Evolutionary conservation across 2,888 invertebrate species (phyloP), one percentile per base, ranked within the genome.

Genomic region (Philonicus albiceps): DNA sequence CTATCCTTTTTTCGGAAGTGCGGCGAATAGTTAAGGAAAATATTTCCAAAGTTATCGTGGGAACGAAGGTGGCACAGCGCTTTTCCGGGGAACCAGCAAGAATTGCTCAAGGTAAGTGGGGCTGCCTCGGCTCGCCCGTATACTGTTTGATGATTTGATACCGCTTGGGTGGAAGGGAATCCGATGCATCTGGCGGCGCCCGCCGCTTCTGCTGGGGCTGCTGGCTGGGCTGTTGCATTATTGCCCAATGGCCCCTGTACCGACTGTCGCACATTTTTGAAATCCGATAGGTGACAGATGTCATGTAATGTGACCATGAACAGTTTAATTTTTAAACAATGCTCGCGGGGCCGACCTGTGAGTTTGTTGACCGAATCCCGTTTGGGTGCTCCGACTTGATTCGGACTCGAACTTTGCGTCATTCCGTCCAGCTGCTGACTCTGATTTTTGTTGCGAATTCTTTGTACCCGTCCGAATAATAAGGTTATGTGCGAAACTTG

Each of bases 231-330:
- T 80, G 30, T 53, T 53, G 80, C 80, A 53, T 43, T 43, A 43
- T 22, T 80, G 53, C 31, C 16, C 53, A 53, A 53, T 53, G 80
- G 80, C 22, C 64, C 72, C 80, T 27, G 49, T 30, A 64, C 11
- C 64, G 27, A 40, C 73, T 64, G 73, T 73, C 30, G 73, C 16
- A 19, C 73, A 73, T 31, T 43, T 43, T 73, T 84, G 84, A 84
- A 84, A 84, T 84, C 37, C 72, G 84, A 84, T 84, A 84, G 73
- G 84, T 84, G 84, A 84, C 84, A 84, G 84, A 84, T 84, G 84
- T 72, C 73, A 84, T 73, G 84, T 72, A 84, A 84, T 30, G 81
- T 49, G 81, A 81, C 55, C 55, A 55, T 81, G 55, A 81, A 81
- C 37, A 34, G 19, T 31, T 43, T 53, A 81, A 81, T 55, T 34